These are phyloP conservation scores for Artibeus jamaicensis DNA, from an alignment of 2,797 vertebrate genomes.

Conservation along the genomic window DNA sequence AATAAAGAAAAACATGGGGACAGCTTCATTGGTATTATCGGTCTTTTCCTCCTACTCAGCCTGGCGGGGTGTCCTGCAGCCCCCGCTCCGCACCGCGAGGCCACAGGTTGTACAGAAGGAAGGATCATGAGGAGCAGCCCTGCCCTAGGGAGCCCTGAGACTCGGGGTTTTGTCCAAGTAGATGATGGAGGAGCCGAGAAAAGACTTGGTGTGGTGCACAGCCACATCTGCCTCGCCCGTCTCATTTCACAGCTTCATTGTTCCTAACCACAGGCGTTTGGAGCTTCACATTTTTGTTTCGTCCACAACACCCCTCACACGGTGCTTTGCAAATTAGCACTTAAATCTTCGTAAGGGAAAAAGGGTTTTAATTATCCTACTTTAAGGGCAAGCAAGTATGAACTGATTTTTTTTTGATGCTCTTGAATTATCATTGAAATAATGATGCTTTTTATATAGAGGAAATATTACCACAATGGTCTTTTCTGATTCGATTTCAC, in stretches of 20 bases:
- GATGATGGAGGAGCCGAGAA: not conserved
- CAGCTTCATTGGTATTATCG: rapidly evolving
- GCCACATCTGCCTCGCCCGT: not conserved
- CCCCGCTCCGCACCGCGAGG: not conserved
- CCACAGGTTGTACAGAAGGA: not conserved
- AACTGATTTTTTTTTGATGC: not conserved
- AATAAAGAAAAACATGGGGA: too few species aligned
- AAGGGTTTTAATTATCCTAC: not conserved
- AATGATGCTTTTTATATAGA: not conserved
- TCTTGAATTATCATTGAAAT: not conserved
- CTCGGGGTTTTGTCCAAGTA: not conserved
- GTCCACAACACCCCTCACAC: not conserved
- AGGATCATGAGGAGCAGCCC: too few species aligned
- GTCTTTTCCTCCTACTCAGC: not conserved
- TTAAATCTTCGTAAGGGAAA: not conserved
- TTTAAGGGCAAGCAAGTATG: not conserved
- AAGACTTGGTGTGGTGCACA: not conserved
- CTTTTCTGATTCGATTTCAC: not conserved
- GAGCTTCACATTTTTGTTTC: not conserved
- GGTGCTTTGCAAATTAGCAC: not conserved
- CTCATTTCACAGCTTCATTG: not conserved
- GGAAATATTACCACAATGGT: not conserved
- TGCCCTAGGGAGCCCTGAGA: not conserved
- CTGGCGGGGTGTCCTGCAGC: not conserved
- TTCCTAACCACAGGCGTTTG: not conserved